phyloP scores from a whole-genome alignment of 2,797 vertebrate genomes.

The Gambusia yucatana region DNA sequence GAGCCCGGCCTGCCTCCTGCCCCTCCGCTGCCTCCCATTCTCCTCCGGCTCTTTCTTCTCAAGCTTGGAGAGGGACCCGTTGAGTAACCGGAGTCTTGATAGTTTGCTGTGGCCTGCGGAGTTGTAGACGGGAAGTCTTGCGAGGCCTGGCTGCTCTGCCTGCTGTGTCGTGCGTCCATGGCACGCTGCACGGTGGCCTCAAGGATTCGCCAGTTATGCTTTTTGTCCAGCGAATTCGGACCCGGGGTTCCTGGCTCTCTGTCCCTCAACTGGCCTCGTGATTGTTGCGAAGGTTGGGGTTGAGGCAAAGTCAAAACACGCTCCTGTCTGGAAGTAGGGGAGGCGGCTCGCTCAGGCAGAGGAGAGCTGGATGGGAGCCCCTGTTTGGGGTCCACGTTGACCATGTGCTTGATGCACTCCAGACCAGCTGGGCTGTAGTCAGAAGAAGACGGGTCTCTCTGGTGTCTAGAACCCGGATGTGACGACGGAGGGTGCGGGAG shows the following conservation, averaged over 20 bases:
- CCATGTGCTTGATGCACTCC: conserved; percentile 93
- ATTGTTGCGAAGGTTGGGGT: conserved; percentile 62
- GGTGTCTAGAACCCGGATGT: conserved; percentile 79
- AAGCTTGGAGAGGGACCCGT: conserved; percentile 91
- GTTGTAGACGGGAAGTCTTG: conserved; percentile 86
- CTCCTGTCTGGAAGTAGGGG: conserved; percentile 66
- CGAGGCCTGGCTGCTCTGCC: conserved; percentile 86
- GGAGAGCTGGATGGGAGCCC: conserved; percentile 66
- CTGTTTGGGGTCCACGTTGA: conserved; percentile 87
- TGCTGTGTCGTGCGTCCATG: conserved; percentile 87
- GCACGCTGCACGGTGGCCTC: conserved; percentile 88
- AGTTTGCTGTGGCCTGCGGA: conserved; percentile 78
- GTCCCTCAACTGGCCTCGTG: conserved; percentile 66
- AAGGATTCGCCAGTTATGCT: conserved; percentile 87
- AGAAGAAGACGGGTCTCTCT: conserved; percentile 81
- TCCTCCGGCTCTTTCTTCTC: conserved; percentile 87
- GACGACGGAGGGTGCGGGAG: conserved; percentile 80
- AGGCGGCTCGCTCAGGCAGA: conserved; percentile 66
- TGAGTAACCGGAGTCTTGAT: conserved; percentile 93
- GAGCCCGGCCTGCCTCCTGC: conserved; percentile 85
- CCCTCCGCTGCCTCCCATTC: conserved; percentile 70
- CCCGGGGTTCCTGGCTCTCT: conserved; percentile 67
- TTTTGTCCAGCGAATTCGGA: conserved; percentile 83
- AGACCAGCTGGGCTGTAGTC: conserved; percentile 91
- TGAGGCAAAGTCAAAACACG: conserved; percentile 55